Base-by-base conservation (phyloP, 1,140 invertebrate genomes). In the Goniozus legneri region DNA sequence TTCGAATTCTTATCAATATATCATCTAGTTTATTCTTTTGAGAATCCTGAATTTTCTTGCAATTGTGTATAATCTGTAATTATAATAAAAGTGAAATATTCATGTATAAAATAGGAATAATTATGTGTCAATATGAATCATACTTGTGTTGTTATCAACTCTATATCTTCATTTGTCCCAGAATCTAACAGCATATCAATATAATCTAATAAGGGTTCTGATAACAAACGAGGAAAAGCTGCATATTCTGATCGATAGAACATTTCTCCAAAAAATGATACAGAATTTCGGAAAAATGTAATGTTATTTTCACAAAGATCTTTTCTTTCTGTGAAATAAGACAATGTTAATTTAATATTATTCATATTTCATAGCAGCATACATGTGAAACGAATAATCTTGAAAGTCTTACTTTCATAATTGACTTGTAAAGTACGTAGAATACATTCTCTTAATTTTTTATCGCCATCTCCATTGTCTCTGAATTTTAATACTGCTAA, bases 91-190 rank as follows among this genome's bases (percentile, higher is more conserved):
- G 10, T 27, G 10, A 27, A 10, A 7, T 3, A 24, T 8, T 41
- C 12, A 10, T 21, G n/a, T 27, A 41, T 12, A 41, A 21, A 24
- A 46, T 36, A 13, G 24, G 18, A 38, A 24, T 30, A 22, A 18
- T n/a, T n/a, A n/a, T n/a, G n/a, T n/a, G n/a, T n/a, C n/a, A n/a
- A n/a, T n/a, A n/a, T n/a, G n/a, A 36, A 14, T 21, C 15, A 2
- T 19, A 47, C 45, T 30, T 48, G 37, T n/a, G n/a, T 39, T 21
- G 41, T 38, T 21, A 39, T 35, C 10, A 60, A 19, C 31, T 52
- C 51, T 24, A 60, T 52, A 33, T 60, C 54, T 13, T 52, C 49
- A 34, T 57, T 54, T 38, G 50, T 47, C 2, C 48, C 35, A 21
- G 22, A 13, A 14, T 54, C 47, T 13, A 60, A 34, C 19, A 60